These are phyloP conservation scores for Hippocampus barbouri DNA, from an alignment of 2,113 vertebrate species.

Conservation along the genomic window DNA sequence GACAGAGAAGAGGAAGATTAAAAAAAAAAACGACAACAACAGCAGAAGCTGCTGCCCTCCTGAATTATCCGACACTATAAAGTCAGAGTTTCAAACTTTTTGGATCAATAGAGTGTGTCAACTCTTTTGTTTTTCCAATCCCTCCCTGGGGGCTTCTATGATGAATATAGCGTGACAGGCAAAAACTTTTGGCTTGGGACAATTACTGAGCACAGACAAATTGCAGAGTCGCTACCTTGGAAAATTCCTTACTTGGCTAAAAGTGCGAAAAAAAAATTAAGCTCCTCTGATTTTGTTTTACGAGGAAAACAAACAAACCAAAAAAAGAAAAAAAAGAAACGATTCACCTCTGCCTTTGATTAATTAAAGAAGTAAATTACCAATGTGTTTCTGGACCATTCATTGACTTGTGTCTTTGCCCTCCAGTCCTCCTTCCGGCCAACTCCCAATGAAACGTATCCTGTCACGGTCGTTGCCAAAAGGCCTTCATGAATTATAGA, in stretches of 20 bases:
- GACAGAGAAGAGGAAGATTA: neutral
- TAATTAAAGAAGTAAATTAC: constrained; percentile 67
- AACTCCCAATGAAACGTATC: constrained; percentile 44
- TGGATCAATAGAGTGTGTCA: constrained; percentile 69
- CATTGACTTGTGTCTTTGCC: constrained; percentile 43
- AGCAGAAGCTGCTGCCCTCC: constrained; percentile 35
- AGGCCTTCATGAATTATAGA: constrained; percentile 60
- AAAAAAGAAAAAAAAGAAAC: too few species aligned
- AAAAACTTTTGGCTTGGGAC: constrained; percentile 52
- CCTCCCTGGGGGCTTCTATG: constrained; percentile 53
- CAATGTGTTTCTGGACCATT: constrained; percentile 55
- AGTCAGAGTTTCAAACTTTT: constrained; percentile 57
- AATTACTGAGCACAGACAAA: constrained; percentile 14
- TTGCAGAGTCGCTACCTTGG: constrained; percentile 28
- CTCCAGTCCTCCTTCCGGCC: constrained; percentile 7
- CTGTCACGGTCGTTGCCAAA: constrained; percentile 51
- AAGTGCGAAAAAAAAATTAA: neutral
- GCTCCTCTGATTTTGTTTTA: constrained; percentile 42
- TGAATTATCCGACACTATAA: constrained; percentile 34
- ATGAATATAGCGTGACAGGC: constrained; percentile 67
- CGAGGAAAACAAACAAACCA: constrained; percentile 42
- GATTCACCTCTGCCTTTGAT: constrained; percentile 42
- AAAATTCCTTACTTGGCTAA: constrained; percentile 2
- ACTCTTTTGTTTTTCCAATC: constrained; percentile 49
- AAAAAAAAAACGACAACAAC: constrained; percentile 37